These are phyloP conservation scores for Gymnodraco acuticeps DNA, from an alignment of 2,797 vertebrate species.

Conservation along the genomic window DNA sequence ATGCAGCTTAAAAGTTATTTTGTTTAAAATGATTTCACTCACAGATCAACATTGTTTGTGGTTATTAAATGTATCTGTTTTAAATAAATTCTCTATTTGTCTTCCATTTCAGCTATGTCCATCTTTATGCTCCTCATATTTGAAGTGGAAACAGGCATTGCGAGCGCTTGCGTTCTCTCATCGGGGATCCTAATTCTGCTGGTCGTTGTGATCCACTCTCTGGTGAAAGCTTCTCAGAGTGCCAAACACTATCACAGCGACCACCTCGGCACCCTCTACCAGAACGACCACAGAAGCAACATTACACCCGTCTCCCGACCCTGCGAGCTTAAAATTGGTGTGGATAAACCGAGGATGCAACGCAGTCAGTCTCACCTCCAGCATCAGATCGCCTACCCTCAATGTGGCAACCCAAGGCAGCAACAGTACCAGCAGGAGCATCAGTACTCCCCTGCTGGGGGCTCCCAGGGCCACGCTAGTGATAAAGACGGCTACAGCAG, in stretches of 20 bases:
- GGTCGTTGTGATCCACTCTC: slow-evolving; percentile 81
- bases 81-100: slow-evolving; percentile 10
- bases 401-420: slow-evolving; percentile 71
- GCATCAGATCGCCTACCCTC: slow-evolving; percentile 81
- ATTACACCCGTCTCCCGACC: slow-evolving; percentile 50
- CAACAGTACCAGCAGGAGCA: slow-evolving; percentile 68
- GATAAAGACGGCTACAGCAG: slow-evolving; percentile 80
- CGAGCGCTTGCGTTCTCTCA: slow-evolving; percentile 88
- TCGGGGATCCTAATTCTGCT: slow-evolving; percentile 88
- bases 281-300: slow-evolving; percentile 81
- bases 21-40: not conserved
- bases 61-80: not conserved
- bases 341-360: slow-evolving; percentile 69
- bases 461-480: slow-evolving; percentile 60
- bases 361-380: slow-evolving; percentile 83
- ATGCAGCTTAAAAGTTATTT: not conserved
- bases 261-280: slow-evolving; percentile 77
- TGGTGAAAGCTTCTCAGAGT: slow-evolving; percentile 80
- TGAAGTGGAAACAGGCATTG: slow-evolving; percentile 86
- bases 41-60: not conserved
- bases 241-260: slow-evolving; percentile 63
- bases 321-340: slow-evolving; percentile 78
- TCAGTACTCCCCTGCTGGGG: slow-evolving; percentile 68
- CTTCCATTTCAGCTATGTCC: slow-evolving; percentile 86
- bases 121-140: slow-evolving; percentile 92